Evolutionary conservation across 2,888 invertebrate species (phyloP), one percentile per base, ranked within the genome.

Genomic region (Drosophila kanekoi): DNA sequence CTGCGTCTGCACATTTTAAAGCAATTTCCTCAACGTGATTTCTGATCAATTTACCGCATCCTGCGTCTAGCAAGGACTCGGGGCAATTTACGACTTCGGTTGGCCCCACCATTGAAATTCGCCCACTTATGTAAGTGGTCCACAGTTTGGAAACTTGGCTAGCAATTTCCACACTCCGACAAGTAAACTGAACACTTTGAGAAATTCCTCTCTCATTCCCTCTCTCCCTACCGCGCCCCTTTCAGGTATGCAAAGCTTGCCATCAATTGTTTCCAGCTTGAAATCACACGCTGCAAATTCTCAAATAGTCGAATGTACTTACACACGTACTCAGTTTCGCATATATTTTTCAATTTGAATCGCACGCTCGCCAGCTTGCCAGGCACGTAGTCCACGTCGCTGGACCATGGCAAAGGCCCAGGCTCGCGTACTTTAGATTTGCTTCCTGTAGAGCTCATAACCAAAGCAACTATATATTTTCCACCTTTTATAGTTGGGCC

Each of bases 21-120:
- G 80, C 81, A 66, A 80, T 83, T 68, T 72, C 51, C 73, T 52
- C 35, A 52, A 64, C 71, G 75, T 81, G 81, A 78, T 78, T 78
- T 78, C 64, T 81, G 78, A 78, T 78, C 81, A 78, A 78, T 78
- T 81, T 74, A 61, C 56, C 63, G 53, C 44, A 57, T 56, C 56
- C 64, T 49, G 40, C 43, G 52, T 64, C 43, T 33, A 32, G 41
- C 64, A 47, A 43, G 65, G 47, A 61, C 60, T 64, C 41, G 10
- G 47, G 23, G 44, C 40, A 62, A 69, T 62, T 76, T 76, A 49
- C 56, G 53, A 54, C 57, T 51, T 16, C 45, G 14, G 56, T 68
- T 61, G 52, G 49, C 53, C 45, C 49, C 6, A 1, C 9, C 9
- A 53, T 52, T 57, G 51, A 43, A 54, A 59, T 65, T 62, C 60